Conservation (phyloP, 2,888 invertebrate genomes). For the Eupithecia inturbata region DNA sequence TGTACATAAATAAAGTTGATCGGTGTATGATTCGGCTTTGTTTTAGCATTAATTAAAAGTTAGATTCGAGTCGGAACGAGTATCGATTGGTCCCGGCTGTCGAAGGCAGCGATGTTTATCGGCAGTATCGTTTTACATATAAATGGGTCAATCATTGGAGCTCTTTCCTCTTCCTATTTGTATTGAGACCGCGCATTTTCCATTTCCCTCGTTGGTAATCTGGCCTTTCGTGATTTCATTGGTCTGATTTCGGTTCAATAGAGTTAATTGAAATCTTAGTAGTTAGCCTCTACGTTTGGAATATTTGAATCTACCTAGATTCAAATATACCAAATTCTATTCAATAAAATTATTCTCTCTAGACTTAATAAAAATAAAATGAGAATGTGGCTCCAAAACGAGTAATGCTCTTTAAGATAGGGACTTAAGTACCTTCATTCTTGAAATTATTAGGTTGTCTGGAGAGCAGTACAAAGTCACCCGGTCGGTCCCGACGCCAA, state of each 20-base stretch:
- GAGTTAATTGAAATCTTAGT: constrained; percentile 21
- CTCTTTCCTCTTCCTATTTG: constrained; percentile 59
- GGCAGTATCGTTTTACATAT: constrained; percentile 57
- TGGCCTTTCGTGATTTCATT: constrained; percentile 54
- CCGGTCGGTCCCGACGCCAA: constrained; percentile 64
- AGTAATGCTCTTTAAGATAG: constrained; percentile 28
- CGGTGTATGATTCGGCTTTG: constrained; percentile 35
- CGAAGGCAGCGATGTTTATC: constrained; percentile 51
- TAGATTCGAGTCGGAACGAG: constrained; percentile 41
- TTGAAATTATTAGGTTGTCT: constrained; percentile 73
- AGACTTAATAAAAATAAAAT: constrained; percentile 24
- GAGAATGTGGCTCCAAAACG: constrained; percentile 1
- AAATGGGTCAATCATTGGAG: constrained; percentile 60
- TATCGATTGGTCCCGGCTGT: constrained; percentile 43
- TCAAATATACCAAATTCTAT: neutral
- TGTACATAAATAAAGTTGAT: constrained; percentile 33
- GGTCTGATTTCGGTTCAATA: constrained; percentile 36
- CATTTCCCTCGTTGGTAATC: constrained; percentile 60
- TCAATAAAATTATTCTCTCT: constrained; percentile 18
- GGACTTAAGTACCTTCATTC: constrained; percentile 50
- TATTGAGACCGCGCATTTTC: constrained; percentile 62
- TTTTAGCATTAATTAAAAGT: constrained; percentile 42
- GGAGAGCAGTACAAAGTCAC: constrained; percentile 76
- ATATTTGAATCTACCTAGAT: constrained; percentile 6
- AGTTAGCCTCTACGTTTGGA: neutral